Evolutionary conservation across 2,113 vertebrate genomes (phyloP).

Genomic region (Climacteris rufus): DNA sequence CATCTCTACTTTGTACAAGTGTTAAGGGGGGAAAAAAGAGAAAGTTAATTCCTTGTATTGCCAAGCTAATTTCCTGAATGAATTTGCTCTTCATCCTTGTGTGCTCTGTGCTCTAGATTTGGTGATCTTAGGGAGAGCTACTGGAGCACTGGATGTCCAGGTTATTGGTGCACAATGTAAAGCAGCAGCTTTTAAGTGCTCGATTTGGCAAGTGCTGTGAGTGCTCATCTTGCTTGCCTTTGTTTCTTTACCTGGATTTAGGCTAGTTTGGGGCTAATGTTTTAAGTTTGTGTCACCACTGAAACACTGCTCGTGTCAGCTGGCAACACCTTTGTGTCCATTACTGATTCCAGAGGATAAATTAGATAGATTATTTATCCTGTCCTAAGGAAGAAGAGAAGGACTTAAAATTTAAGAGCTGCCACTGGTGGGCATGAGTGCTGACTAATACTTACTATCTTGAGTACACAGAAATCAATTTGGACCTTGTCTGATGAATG

Average conservation of each 20-base stretch:
- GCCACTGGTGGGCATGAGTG: neutral
- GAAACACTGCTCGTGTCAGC: neutral
- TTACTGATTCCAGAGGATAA: neutral
- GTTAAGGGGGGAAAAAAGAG: neutral
- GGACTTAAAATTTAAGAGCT: neutral
- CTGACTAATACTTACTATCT: neutral
- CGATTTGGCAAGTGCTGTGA: neutral
- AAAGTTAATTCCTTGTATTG: neutral
- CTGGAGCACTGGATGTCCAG: neutral
- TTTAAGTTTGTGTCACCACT: neutral
- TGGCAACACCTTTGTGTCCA: neutral
- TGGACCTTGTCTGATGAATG: constrained; percentile 17
- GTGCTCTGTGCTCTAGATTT: neutral
- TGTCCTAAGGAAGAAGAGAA: neutral
- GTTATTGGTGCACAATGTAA: neutral
- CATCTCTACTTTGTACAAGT: neutral
- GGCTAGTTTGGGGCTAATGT: neutral
- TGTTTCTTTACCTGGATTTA: neutral
- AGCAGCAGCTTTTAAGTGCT: neutral
- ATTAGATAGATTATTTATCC: neutral
- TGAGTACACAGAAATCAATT: neutral
- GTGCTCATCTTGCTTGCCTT: neutral
- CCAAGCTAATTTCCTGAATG: neutral
- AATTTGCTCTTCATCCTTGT: neutral
- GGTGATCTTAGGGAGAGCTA: neutral